A percentile compares a stretch with the other conserved stretches of the same genome.
These are phyloP conservation scores for human (Homo sapiens) DNA, from an alignment of 2,113 vertebrate genomes.

Conservation along the genomic window DNA sequence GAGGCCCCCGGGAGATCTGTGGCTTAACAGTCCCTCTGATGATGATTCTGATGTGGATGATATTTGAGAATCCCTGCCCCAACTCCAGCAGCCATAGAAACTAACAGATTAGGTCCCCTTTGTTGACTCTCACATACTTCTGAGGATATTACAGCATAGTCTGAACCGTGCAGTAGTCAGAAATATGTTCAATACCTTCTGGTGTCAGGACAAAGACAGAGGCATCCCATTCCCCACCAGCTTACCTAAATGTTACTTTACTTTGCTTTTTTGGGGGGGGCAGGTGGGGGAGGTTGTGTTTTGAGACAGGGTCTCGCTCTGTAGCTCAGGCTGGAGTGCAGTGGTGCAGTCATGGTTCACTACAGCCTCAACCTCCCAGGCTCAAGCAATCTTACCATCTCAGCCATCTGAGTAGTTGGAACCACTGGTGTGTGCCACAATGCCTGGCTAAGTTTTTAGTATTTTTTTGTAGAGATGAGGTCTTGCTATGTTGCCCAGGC, in stretches of 20 bases:
- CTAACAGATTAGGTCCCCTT: fast-evolving
- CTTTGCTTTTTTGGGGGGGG: background rate
- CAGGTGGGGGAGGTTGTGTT: no score
- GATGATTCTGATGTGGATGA: background rate
- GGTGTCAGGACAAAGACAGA: background rate
- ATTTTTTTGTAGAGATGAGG: no score
- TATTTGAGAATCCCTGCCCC: background rate
- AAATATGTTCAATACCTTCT: background rate
- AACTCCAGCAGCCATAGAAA: background rate
- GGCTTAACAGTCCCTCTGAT: background rate
- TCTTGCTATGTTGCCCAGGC: no score
- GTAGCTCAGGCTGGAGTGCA: no score
- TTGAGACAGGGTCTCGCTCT: no score
- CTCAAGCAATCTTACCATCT: no score
- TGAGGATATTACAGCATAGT: background rate
- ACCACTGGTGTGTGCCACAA: no score
- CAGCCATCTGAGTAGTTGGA: no score
- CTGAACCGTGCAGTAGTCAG: background rate
- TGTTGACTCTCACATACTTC: fast-evolving
- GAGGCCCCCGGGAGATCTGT: background rate
- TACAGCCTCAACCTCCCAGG: no score
- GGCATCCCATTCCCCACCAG: background rate
- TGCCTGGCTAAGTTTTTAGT: no score
- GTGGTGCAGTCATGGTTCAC: no score
- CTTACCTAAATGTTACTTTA: background rate